Percentiles rank a stretch among this genome's conserved stretches.
Evolutionary conservation across 2,888 invertebrate species (phyloP).

Genomic region (Ctena decussata): DNA sequence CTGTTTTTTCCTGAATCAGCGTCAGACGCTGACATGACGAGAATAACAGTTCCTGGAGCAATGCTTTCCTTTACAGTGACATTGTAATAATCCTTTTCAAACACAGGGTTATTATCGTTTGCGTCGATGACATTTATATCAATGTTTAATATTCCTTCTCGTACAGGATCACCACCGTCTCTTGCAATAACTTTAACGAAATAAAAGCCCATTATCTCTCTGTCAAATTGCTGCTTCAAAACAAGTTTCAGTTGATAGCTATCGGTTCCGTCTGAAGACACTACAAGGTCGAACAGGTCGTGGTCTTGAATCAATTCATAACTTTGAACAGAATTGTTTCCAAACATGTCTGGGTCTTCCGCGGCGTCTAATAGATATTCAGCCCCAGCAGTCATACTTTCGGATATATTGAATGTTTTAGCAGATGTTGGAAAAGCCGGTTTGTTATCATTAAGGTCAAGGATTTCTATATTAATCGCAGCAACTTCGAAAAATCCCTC

Average conservation of each 20-base stretch:
- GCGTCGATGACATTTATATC: conserved; percentile 76
- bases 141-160: conserved; percentile 72
- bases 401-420: conserved; percentile 43
- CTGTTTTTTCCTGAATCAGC: conserved; percentile 94
- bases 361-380: conserved; percentile 47
- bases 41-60: conserved; percentile 64
- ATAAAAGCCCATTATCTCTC: conserved; percentile 75
- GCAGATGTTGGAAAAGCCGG: conserved; percentile 66
- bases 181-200: conserved; percentile 71
- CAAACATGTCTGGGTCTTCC: conserved; percentile 55
- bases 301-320: conserved; percentile 43
- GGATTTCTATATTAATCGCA: conserved; percentile 62
- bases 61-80: conserved; percentile 76
- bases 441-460: conserved; percentile 74
- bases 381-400: conserved; percentile 41
- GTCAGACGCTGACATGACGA: conserved; percentile 92
- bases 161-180: conserved; percentile 75
- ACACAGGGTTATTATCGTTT: conserved; percentile 80
- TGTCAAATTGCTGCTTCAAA: conserved; percentile 72
- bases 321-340: conserved; percentile 52
- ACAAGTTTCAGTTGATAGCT: conserved; percentile 62
- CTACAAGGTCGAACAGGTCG: conserved; percentile 44
- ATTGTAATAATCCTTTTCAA: conserved; percentile 71
- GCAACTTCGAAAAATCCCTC: conserved; percentile 65
- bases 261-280: conserved; percentile 47